These are phyloP conservation scores for Sogatella furcifera DNA, from an alignment of 1,140 invertebrate species.

Conservation along the genomic window DNA sequence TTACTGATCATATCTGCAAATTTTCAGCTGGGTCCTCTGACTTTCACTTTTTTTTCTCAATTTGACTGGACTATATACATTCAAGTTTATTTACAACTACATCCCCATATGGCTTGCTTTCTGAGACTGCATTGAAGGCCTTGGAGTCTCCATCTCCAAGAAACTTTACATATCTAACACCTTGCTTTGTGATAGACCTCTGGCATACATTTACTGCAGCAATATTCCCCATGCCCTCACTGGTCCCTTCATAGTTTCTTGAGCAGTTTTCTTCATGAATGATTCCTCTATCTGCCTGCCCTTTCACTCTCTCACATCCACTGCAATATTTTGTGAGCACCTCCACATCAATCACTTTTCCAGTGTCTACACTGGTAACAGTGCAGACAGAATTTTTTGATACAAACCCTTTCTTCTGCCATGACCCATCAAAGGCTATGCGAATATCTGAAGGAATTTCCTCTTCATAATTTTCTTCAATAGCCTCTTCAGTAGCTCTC, in stretches of 20 bases:
- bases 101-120: conserved; percentile 10
- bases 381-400: conserved; percentile 10
- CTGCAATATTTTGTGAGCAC: conserved; percentile 16
- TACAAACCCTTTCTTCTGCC: conserved; percentile 15
- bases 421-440: conserved; percentile 17
- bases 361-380: conserved; percentile 13
- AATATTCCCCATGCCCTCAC: conserved; percentile 21
- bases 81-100: conserved; percentile 8
- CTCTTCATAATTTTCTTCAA: conserved; percentile 7
- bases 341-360: conserved; percentile 15
- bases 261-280: conserved; percentile 12
- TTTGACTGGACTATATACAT: too few species aligned
- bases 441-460: conserved; percentile 1
- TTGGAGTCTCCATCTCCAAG: conserved; percentile 20
- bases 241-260: conserved; percentile 20
- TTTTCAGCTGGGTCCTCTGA: too few species aligned
- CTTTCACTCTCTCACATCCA: conserved; percentile 5
- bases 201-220: conserved; percentile 18
- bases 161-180: conserved; percentile 16
- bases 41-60: too few species aligned
- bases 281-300: background rate
- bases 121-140: background rate
- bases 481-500: conserved; percentile 5
- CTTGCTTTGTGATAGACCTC: conserved; percentile 13
- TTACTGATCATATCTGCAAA: too few species aligned